phyloP scores from a whole-genome alignment of 2,888 invertebrate species.

The Zhengitettix transpicula region DNA sequence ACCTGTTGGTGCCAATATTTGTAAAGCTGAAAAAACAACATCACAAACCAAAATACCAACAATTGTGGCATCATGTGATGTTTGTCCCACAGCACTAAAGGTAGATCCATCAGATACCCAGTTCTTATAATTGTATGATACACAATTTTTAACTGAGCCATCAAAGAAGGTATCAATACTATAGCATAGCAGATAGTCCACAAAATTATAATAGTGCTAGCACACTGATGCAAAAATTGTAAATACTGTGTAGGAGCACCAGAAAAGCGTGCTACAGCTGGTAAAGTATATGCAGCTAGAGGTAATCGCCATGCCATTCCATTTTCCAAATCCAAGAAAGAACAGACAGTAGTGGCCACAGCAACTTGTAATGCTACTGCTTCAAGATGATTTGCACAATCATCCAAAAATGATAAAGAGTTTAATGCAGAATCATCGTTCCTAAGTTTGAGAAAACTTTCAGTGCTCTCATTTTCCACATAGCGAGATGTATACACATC shows the following conservation, averaged over 20 bases:
- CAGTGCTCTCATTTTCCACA: constrained; percentile 19
- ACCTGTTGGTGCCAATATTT: constrained; percentile 12
- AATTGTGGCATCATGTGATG: constrained; percentile 29
- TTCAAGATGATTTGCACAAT: constrained; percentile 17
- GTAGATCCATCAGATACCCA: constrained; percentile 19
- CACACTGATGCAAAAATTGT: constrained; percentile 27
- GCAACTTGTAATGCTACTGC: constrained; percentile 22
- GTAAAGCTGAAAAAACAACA: constrained; percentile 26
- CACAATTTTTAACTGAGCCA: constrained; percentile 20
- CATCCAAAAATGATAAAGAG: neutral
- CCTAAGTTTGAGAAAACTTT: neutral
- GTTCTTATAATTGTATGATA: constrained; percentile 19
- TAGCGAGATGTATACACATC: constrained; percentile 28
- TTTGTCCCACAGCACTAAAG: constrained; percentile 25
- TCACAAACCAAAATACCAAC: constrained; percentile 29
- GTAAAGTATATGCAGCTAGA: constrained; percentile 29
- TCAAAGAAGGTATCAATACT: constrained; percentile 22
- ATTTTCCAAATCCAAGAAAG: constrained; percentile 11
- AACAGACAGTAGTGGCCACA: constrained; percentile 21
- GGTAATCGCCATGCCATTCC: constrained; percentile 17
- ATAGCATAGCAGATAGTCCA: constrained; percentile 25
- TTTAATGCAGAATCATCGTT: neutral
- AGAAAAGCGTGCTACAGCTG: constrained; percentile 28
- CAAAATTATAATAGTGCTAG: constrained; percentile 25
- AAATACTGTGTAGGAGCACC: constrained; percentile 24